Evolutionary conservation across 1,140 invertebrate species (phyloP), one percentile per base, ranked within the genome.

Genomic region (Neodiprion fabricii): DNA sequence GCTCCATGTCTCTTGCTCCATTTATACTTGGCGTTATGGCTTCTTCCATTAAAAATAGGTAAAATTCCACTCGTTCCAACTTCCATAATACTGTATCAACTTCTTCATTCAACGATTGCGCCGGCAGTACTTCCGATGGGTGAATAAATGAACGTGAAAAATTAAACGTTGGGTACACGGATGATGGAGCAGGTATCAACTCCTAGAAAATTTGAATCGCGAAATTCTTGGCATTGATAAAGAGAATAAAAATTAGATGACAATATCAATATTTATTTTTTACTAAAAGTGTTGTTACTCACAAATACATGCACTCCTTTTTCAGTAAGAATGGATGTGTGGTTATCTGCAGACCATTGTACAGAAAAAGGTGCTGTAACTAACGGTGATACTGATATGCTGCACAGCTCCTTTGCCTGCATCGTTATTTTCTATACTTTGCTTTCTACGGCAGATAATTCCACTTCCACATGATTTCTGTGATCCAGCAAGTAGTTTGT

Each of bases 291-390:
- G 53, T 49, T 66, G 71, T 71, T 71, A 85, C 85, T 86, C 84
- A 89, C 88, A 14, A 88, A 79, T 70, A 85, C 79, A 48, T 88
- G 84, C 71, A 85, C 74, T 10, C 87, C 87, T 61, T 78, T 79
- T 23, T 85, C 81, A 5, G 86, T 87, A 72, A 89, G 74, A 48
- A 88, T 17, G 0, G 86, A 87, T 61, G 88, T 81, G 17, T 84
- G 82, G 79, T 89, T 82, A 78, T 89, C 87, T 50, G 84, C 75
- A 1, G 87, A 88, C 87, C 87, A 89, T 76, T 86, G 78, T 28
- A 76, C 69, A 23, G 84, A 74, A 76, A 89, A 89, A 48, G 76
- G 72, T 21, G 67, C 72, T 47, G 78, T 80, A 7, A 86, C 80
- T 12, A 85, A 72, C 28, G 87, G 85, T 48, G 81, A 79, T 12